Conservation (phyloP, 2,797 vertebrate species). For the Cichlasoma orientale region DNA sequence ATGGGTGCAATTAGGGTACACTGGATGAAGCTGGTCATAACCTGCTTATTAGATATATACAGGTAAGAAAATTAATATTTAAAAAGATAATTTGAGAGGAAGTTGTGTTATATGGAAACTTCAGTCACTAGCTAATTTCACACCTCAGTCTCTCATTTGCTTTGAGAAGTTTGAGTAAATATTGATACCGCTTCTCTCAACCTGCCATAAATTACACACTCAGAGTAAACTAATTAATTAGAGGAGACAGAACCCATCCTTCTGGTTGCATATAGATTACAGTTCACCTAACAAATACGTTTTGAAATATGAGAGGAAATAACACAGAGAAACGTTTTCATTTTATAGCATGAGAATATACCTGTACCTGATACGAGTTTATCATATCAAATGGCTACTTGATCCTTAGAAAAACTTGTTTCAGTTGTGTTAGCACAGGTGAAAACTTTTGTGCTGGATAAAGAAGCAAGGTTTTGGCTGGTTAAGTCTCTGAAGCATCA, state of each 20-base stretch:
- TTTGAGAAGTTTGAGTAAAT: slow-evolving; percentile 23
- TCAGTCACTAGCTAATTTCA: slow-evolving; percentile 33
- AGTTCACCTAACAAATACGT: slow-evolving; percentile 17
- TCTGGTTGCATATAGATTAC: slow-evolving; percentile 12
- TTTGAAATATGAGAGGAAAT: slow-evolving; percentile 21
- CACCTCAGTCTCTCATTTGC: slow-evolving; percentile 33
- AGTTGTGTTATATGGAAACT: slow-evolving; percentile 38
- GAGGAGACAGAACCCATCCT: slow-evolving; percentile 15
- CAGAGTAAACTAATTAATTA: slow-evolving; percentile 46
- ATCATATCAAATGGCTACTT: neutral
- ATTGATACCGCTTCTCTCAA: slow-evolving; percentile 17
- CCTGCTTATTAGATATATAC: slow-evolving; percentile 18
- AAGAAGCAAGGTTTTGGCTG: neutral
- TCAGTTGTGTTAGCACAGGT: neutral
- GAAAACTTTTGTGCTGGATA: neutral
- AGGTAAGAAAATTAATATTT: slow-evolving; percentile 14
- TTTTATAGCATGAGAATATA: neutral
- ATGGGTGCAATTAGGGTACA: slow-evolving; percentile 15
- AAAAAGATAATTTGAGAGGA: slow-evolving; percentile 24
- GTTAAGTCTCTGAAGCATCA: neutral
- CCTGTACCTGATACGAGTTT: neutral
- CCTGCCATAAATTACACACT: slow-evolving; percentile 22
- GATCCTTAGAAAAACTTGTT: neutral
- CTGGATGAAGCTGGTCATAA: slow-evolving; percentile 14
- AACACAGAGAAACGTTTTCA: neutral